Base-by-base conservation (phyloP, 2,797 vertebrate genomes). In the Brotula barbata region DNA sequence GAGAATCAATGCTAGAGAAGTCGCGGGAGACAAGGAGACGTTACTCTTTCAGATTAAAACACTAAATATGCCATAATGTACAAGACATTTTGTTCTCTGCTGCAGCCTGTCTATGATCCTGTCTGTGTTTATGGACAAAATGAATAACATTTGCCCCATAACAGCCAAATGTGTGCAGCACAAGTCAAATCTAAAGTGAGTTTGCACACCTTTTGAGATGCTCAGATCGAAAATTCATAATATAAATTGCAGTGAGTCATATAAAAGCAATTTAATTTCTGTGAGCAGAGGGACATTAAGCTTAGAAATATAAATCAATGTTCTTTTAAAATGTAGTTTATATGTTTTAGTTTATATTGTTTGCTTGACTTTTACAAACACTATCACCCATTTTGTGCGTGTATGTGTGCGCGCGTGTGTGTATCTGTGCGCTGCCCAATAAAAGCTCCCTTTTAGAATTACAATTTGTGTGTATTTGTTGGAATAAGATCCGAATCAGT, bases 41-140 rank as follows among this genome's bases (percentile, higher is more conserved):
- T 85, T 61, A 47, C 73, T 78, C 78, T 82, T 77, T 80, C 62
- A 72, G 81, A 87, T 84, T 84, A 83, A 86, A 84, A 74, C 75
- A 79, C 78, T 79, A 86, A 83, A 82, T 85, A 78, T 78, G 79
- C 69, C n/a, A 20, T 70, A 49, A 85, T 59, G 63, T 68, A 61
- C 56, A 55, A 77, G 77, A 84, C 75, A 55, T 58, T 76, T 53
- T 58, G 66, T 81, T 77, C 76, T 64, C 42, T 17, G 34, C 66
- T 68, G 78, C 58, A 6, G 9, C 73, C 63, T 58, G 63, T 73
- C 69, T 67, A 25, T 60, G 69, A 68, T 61, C 56, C 56, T 43
- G 6, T 33, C 31, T 7, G 6, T 6, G 6, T 10, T 33, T 6
- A 6, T 7, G 28, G 58, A 57, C 61, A 3, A 49, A 15, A 74